Base-by-base conservation (phyloP, 1,140 invertebrate genomes). In the Trachelipus rathkii region DNA sequence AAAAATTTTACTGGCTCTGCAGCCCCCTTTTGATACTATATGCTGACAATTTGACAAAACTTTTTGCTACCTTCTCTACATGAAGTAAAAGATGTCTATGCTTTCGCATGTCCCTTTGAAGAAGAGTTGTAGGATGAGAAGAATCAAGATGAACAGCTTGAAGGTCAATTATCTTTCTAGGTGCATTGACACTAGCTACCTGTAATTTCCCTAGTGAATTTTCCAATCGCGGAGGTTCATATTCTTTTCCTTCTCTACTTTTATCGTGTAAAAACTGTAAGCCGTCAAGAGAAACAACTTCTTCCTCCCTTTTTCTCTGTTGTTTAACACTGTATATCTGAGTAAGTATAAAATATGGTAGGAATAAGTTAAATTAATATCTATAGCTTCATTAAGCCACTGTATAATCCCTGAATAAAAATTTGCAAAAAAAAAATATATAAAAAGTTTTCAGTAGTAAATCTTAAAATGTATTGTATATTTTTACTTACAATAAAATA, bases 131-230 rank as follows among this genome's bases (percentile, higher is more conserved):
- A 9, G 79, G 79, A 60, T 80, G 76, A 5, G 74, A 76, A 9
- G 79, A 74, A 24, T 80, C 79, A 19, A 80, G 70, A 74, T 80
- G 79, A 13, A 93, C 91, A n/a, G 93, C 88, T 80, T 94, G 91
- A 84, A 95, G 90, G 83, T 95, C 93, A 81, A 95, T 95, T 71
- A 97, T 93, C 86, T 95, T 95, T n/a, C 95, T 87, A 0, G 95
- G 95, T 50, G 94, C 94, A 50, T 93, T 95, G 15, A 88, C 86
- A 84, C 87, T 88, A 11, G 85, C 86, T 10, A 86, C 81, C 83
- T 90, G 91, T 45, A 95, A 85, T 85, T 94, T 93, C 72, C 94
- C 94, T 19, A 97, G 86, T 0, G 95, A 96, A 83, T 95, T 95
- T 86, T 96, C 95, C 86, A 96, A 96, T 82, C 95, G 93, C 68